These are phyloP conservation scores for Bombus polaris DNA, from an alignment of 1,140 invertebrate species.

Conservation along the genomic window DNA sequence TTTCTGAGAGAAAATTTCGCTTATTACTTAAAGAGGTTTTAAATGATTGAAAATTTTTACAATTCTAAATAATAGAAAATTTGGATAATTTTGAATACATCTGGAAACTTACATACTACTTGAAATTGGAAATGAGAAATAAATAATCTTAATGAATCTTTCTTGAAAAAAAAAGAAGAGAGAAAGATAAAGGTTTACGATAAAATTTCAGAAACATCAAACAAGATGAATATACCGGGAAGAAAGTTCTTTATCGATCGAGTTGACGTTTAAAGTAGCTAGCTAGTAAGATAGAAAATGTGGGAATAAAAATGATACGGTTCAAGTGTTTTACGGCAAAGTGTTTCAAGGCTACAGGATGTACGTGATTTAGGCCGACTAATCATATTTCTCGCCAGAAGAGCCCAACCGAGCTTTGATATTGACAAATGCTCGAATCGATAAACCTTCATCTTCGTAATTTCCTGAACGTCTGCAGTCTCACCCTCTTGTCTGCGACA, in stretches of 20 bases:
- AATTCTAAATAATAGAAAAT: too few relatives aligned
- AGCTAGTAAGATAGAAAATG: not conserved
- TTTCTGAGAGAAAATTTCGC: too few relatives aligned
- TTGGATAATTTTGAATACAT: too few relatives aligned
- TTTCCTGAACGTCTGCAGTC: conserved; percentile 47
- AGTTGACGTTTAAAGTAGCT: not conserved
- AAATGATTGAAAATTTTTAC: too few relatives aligned
- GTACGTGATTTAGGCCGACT: conserved; percentile 15
- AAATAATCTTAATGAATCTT: too few relatives aligned
- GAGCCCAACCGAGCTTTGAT: conserved; percentile 11
- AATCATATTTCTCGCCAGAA: conserved; percentile 15
- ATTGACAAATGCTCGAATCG: conserved; percentile 39
- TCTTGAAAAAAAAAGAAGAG: too few relatives aligned
- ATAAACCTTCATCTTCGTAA: conserved; percentile 41
- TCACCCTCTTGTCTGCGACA: conserved; percentile 26
- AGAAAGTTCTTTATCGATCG: not conserved
- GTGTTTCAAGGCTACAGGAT: not conserved
- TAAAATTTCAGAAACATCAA: too few relatives aligned
- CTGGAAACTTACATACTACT: too few relatives aligned
- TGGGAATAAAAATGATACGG: not conserved
- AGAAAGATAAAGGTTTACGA: too few relatives aligned
- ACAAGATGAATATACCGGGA: not conserved
- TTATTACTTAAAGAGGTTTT: too few relatives aligned
- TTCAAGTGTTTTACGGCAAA: not conserved
- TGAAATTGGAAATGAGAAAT: too few relatives aligned